phyloP scores from a whole-genome alignment of 2,113 vertebrate genomes.

The Zosterops pallidus region DNA sequence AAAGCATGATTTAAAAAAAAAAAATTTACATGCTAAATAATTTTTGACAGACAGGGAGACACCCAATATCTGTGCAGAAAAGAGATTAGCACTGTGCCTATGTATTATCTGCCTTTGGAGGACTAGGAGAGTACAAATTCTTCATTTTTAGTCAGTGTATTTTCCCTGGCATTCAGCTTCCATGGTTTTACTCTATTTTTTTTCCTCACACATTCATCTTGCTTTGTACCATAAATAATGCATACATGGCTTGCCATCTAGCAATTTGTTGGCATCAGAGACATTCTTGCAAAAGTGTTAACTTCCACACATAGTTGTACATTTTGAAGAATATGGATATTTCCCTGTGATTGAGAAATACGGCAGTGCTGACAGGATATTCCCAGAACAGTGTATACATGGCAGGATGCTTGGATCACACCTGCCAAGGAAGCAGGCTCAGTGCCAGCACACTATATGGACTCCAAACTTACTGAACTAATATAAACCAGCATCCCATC shows the following conservation, averaged over 20 bases:
- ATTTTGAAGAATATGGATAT: conserved; percentile 21
- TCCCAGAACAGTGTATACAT: background rate
- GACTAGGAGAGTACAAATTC: background rate
- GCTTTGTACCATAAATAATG: background rate
- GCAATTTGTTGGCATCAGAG: background rate
- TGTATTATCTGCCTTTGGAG: background rate
- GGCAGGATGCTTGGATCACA: conserved; percentile 3
- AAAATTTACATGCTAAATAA: background rate
- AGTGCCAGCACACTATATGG: background rate
- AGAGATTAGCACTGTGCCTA: background rate
- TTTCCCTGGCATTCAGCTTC: background rate
- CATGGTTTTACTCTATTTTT: background rate
- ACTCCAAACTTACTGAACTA: background rate
- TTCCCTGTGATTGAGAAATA: conserved; percentile 35
- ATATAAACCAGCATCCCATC: background rate
- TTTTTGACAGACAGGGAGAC: background rate
- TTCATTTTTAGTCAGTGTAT: background rate
- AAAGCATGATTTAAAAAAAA: background rate
- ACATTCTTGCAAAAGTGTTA: conserved; percentile 9
- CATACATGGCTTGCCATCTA: background rate
- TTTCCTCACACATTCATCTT: background rate
- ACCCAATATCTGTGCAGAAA: background rate
- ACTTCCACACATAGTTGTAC: conserved; percentile 24
- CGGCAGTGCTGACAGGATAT: background rate
- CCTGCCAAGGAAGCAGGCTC: conserved; percentile 10